Conservation (phyloP, 2,113 vertebrate species). For the Sinocyclocheilus anophthalmus region DNA sequence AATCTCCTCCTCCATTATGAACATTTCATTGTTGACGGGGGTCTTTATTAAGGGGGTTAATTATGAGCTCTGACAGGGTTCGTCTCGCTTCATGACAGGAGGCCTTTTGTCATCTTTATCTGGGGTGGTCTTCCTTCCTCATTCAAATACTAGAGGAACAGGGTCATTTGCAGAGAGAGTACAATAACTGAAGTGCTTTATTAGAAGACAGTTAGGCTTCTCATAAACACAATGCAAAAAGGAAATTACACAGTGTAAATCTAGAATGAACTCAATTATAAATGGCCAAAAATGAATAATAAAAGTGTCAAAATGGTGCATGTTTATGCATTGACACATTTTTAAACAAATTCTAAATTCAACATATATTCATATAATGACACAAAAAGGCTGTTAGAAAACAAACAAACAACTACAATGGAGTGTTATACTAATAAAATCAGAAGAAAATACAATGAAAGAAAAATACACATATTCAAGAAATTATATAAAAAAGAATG, state of each 20-base stretch:
- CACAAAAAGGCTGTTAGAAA: not conserved
- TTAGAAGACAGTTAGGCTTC: not conserved
- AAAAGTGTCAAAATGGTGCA: not conserved
- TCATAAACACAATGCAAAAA: not conserved
- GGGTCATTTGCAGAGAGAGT: not conserved
- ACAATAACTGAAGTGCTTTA: not conserved
- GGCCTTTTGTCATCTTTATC: slow-evolving; percentile 33
- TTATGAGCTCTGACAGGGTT: slow-evolving; percentile 66
- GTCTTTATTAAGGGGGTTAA: slow-evolving; percentile 75
- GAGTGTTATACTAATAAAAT: too few relatives aligned
- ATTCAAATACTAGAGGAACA: slow-evolving; percentile 13
- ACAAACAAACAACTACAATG: too few relatives aligned
- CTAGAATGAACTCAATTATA: too few relatives aligned
- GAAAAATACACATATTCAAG: too few relatives aligned
- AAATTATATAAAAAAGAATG: too few relatives aligned
- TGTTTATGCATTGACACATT: not conserved
- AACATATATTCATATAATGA: not conserved
- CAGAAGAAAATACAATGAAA: too few relatives aligned
- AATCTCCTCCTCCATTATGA: slow-evolving; percentile 74
- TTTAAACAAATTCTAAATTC: not conserved
- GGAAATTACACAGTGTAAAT: not conserved
- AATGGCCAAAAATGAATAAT: not conserved
- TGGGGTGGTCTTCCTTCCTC: slow-evolving; percentile 8
- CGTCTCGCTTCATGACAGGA: slow-evolving; percentile 43
- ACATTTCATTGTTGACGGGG: slow-evolving; percentile 59